Base-by-base conservation (phyloP, 2,888 invertebrate species). In the Cynaeus angustus region DNA sequence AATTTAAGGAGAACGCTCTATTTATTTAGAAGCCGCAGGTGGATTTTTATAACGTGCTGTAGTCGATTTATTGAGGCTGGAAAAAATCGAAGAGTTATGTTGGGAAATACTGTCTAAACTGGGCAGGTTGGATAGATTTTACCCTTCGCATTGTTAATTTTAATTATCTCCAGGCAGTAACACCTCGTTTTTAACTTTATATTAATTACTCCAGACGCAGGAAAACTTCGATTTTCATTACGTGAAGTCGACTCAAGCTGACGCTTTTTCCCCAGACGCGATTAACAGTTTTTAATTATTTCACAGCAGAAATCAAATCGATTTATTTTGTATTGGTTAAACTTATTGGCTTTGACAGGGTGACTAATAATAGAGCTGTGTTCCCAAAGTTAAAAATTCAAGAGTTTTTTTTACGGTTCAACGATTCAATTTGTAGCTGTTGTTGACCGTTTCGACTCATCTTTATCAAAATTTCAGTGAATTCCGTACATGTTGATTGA, bases 21-120 rank as follows among this genome's bases (percentile, higher is more conserved):
- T 43, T 43, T 43, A 43, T 43, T 43, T 14, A 43, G 13, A 12
- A 14, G 14, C 43, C 43, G 43, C 43, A 43, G 43, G 43, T 43
- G 43, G 43, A 33, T 33, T 33, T 33, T 33, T 33, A 33, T 33
- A 33, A 33, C 33, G 33, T 33, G 33, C 33, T 33, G 33, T n/a
- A 33, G 33, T 33, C 33, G 1, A 33, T 33, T 4, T 33, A 33
- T 33, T n/a, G 33, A 33, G 33, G 33, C n/a, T 6, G n/a, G 6
- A 7, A 33, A 33, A 33, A 33, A 33, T 33, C 33, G 33, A 7
- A n/a, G 33, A 33, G n/a, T 33, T 33, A 33, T 33, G 33, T n/a
- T n/a, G 33, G 21, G 21, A 21, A 21, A 21, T 21, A 3, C 21
- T 21, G 21, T 21, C 21, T 4, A 3, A 1, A 4, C 21, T 4